Base-by-base conservation (phyloP, 1,140 invertebrate species). In the Potamilus streckersoni region DNA sequence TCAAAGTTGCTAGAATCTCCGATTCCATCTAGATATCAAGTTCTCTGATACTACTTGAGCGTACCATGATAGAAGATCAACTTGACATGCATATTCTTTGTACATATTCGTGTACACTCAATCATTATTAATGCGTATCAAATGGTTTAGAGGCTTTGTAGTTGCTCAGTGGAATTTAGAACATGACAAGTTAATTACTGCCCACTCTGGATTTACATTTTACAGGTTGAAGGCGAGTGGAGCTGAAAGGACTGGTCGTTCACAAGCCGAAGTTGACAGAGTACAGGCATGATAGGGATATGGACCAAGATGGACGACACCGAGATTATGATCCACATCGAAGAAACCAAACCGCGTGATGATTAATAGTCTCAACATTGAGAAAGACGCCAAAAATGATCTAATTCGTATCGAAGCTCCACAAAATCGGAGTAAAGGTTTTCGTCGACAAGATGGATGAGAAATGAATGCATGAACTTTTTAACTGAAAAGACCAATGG, bases 271-370 rank as follows among this genome's bases (percentile, higher is more conserved):
- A 23, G 23, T 23, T 23, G 68, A 56, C 62, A 71, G 20, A 62
- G 63, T 63, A 55, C 55, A 17, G 38, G 11, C 5, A 49, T 17
- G 73, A 77, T 27, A 79, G 75, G 14, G 78, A 76, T 20, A 72
- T 80, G 57, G 73, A 78, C 2, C 63, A 74, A 57, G 73, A 62
- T 57, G 59, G 67, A 60, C 58, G 71, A 49, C 76, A 73, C 19
- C 56, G 59, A 63, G 63, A 76, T 75, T n/a, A 65, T 27, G 38
- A 68, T 77, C 31, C 80, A 82, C 27, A 61, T 67, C 56, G 61
- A 62, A 49, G 38, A 49, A 49, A 11, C 38, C 79, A 85, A 77
- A 62, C 72, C 62, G 19, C 79, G 86, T 76, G 79, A 88, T 76
- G 73, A 82, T 13, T 67, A 80, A 16, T 72, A 84, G 55, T 31